Base-by-base conservation (phyloP, 2,888 invertebrate species). In the Leptura quadrifasciata region DNA sequence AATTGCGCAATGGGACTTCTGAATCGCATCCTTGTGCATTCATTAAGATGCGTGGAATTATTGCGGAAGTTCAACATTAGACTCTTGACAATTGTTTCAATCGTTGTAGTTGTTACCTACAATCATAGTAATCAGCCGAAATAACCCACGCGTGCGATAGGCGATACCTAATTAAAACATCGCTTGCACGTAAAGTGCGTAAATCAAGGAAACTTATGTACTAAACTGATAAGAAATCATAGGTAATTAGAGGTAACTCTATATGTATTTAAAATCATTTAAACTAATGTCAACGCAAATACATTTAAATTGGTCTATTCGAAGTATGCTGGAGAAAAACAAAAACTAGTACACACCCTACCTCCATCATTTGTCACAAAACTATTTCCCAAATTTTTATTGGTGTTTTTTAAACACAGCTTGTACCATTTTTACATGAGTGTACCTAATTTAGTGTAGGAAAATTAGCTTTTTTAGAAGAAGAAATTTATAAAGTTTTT, bases 61-160 rank as follows among this genome's bases (percentile, higher is more conserved):
- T 76, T 78, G 84, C 84, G 87, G 87, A 86, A 86, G 85, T 86
- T 76, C 82, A 80, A 82, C 84, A 87, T 87, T 86, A 86, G 80
- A 80, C 72, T 72, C 80, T 69, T 64, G 72, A 72, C 72, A 77
- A 72, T 77, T 77, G 77, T 75, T 77, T 75, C 75, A 75, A 69
- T 69, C 72, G 54, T 39, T 39, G 24, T 27, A 39, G 39, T 52
- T 52, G 60, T 60, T 67, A 74, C 60, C 61, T 68, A 65, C 65
- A 70, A 71, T 75, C 64, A 70, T 63, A 63, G 63, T 72, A 68
- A 68, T 61, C 47, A 31, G 5, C 65, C 12, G 3, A n/a, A 15
- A 39, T 58, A 27, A 4, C 31, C 31, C n/a, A 70, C 76, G 72
- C 76, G 76, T 80, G 75, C 77, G 65, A 65, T 77, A 74, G 65